phyloP scores from a whole-genome alignment of 2,797 vertebrate genomes.

The Salmo trutta region DNA sequence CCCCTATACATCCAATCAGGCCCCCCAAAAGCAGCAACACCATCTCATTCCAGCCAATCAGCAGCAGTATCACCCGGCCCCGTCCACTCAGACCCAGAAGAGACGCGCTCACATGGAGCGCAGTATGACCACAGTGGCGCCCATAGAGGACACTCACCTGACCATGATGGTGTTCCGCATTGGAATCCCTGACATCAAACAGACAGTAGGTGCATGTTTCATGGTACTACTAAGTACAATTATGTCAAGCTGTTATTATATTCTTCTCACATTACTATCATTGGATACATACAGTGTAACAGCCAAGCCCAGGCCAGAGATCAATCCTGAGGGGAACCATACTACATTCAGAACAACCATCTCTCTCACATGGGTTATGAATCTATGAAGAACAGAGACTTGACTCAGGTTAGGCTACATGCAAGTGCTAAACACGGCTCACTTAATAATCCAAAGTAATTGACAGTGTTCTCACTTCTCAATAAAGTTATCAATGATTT shows the following conservation, averaged over 20 bases:
- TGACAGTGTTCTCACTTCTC: conserved; percentile 33
- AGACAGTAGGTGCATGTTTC: conserved; percentile 82
- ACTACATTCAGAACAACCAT: background rate
- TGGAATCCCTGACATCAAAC: conserved; percentile 93
- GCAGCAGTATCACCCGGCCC: conserved; percentile 52
- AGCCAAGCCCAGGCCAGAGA: conserved; percentile 13
- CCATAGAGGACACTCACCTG: conserved; percentile 83
- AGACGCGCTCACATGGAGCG: conserved; percentile 82
- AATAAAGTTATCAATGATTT: conserved; percentile 17
- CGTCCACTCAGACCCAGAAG: conserved; percentile 63
- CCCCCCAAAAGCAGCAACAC: conserved; percentile 48
- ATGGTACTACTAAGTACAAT: background rate
- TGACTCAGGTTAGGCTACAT: conserved; percentile 9
- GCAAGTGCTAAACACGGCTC: conserved; percentile 23
- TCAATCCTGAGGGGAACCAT: background rate
- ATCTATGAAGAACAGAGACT: conserved; percentile 3
- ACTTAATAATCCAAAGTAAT: conserved; percentile 31
- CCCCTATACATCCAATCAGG: conserved; percentile 66
- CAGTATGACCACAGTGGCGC: conserved; percentile 83
- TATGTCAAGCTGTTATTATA: background rate
- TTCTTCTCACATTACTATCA: background rate
- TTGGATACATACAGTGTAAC: background rate
- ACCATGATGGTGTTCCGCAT: conserved; percentile 92
- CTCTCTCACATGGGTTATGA: background rate
- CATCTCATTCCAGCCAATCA: conserved; percentile 42